These are phyloP conservation scores for Peromyscus leucopus DNA, from an alignment of 2,113 vertebrate genomes.

Conservation along the genomic window DNA sequence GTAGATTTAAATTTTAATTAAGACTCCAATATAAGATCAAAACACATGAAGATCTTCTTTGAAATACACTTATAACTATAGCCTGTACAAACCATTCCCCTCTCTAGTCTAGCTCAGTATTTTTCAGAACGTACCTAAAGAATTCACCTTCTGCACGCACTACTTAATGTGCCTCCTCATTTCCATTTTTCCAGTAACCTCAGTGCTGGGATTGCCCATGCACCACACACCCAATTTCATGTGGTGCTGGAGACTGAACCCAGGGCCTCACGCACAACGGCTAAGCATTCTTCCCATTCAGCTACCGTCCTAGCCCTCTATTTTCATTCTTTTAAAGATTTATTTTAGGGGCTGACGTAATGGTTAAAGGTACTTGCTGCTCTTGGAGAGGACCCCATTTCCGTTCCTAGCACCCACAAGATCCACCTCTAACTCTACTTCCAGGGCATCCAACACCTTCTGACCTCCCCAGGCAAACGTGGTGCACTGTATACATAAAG, in stretches of 20 bases:
- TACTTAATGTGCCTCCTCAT: conserved; percentile 4
- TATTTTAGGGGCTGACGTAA: not conserved
- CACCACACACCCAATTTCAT: not conserved
- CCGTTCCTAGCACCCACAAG: not conserved
- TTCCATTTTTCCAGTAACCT: too few relatives aligned
- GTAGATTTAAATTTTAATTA: not conserved
- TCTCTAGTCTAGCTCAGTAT: not conserved
- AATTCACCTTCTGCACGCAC: not conserved
- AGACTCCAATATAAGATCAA: conserved; percentile 24
- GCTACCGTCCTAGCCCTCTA: not conserved
- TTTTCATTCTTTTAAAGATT: not conserved
- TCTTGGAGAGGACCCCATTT: not conserved
- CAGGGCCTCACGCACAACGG: not conserved
- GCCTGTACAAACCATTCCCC: not conserved
- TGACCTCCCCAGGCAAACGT: not conserved
- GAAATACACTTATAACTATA: not conserved
- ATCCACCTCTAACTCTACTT: not conserved
- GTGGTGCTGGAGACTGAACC: not conserved
- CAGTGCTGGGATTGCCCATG: not conserved
- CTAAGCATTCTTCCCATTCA: not conserved
- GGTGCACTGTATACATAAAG: not conserved
- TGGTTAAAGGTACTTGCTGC: not conserved
- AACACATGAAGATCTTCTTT: not conserved
- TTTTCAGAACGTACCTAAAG: conserved; percentile 9
- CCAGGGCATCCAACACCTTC: not conserved